Evolutionary conservation across 2,797 vertebrate genomes (phyloP), one percentile per base, ranked within the genome.

Genomic region (Enteromius trimaculatus): DNA sequence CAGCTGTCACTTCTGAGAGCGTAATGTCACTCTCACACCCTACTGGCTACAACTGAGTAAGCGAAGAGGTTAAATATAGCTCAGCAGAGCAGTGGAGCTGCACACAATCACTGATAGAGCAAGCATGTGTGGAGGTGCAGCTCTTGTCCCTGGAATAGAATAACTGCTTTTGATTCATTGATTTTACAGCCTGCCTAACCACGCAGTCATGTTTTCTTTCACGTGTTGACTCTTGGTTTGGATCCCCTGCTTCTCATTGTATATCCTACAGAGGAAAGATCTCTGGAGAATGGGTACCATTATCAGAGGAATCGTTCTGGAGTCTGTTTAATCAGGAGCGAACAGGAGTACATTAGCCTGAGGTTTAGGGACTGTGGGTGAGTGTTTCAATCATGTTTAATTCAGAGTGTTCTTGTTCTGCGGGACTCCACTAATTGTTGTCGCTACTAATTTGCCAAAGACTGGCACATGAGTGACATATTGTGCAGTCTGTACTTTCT

Each of bases 51-150:
- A 94, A 93, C 94, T 90, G 90, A 94, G 94, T 95, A 95, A 95
- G 94, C 91, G 53, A 92, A 94, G 84, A 86, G 93, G 96, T 95
- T 99, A 99, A 97, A 99, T 97, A 97, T 99, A 99, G 97, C 96
- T 89, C 86, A 86, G 80, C n/a, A 74, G 51, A 77, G 53, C 16
- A 42, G 60, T 92, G 90, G 92, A 92, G 92, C 92, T 94, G 92
- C 85, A 84, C 13, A 85, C 86, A 89, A 90, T 85, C 79, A 91
- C 93, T 85, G 82, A 81, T 89, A 90, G 93, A 91, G 89, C 89
- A 84, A 77, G 92, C 88, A 90, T 91, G 92, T 92, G 94, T 89
- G 93, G 88, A 85, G 85, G 85, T 91, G 90, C 90, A 94, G 88
- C 90, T 90, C 95, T 93, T 93, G 86, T 55, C 77, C 23, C 72